Conservation (phyloP, 2,888 invertebrate species). For the Patella depressa region DNA sequence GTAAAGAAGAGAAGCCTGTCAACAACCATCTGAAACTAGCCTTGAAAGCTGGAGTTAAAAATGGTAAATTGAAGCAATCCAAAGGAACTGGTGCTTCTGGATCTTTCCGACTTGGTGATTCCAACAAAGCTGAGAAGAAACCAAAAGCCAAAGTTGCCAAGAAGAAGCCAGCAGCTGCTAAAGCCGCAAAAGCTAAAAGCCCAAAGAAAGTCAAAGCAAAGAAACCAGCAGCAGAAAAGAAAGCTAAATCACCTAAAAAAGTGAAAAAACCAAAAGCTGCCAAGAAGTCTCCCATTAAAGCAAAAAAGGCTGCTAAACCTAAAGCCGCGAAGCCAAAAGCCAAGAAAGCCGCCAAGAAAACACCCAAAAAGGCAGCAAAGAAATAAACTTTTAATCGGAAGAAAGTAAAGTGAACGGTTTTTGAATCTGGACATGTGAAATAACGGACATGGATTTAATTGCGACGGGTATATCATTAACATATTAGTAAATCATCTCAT, state of each 20-base stretch:
- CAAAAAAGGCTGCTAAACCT: conserved; percentile 30
- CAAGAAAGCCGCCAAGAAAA: conserved; percentile 41
- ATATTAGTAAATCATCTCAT: too few species aligned
- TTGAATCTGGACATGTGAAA: too few species aligned
- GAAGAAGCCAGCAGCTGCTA: too few species aligned
- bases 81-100: conserved; percentile 65
- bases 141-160: conserved; percentile 24
- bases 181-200: conserved; percentile 32
- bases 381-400: conserved; percentile 10
- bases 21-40: conserved; percentile 71
- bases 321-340: conserved; percentile 42
- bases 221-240: conserved; percentile 18
- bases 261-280: conserved; percentile 28
- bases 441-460: too few species aligned
- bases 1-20: conserved; percentile 66
- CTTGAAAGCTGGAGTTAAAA: conserved; percentile 68
- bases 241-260: conserved; percentile 33
- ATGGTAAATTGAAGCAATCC: conserved; percentile 68
- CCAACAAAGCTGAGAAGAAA: conserved; percentile 35
- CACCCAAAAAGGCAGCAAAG: conserved; percentile 41
- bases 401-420: too few species aligned
- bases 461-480: too few species aligned
- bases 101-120: conserved; percentile 57
- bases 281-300: conserved; percentile 21
- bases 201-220: conserved; percentile 38